Conservation (phyloP, 2,113 vertebrate species). For the Lycaon pictus region DNA sequence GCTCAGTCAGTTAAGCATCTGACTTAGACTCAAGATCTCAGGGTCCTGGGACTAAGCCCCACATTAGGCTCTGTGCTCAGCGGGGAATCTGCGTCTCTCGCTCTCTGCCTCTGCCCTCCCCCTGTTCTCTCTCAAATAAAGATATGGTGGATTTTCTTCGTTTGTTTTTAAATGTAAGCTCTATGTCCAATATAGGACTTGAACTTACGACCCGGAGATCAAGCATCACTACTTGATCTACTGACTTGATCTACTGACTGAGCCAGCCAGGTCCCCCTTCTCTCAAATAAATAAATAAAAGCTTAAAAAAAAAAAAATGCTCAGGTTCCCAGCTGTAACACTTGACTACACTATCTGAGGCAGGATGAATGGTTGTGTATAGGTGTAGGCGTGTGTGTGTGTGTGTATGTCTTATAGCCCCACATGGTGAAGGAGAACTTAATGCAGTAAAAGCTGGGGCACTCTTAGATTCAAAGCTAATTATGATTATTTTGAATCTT, state of each 20-base stretch:
- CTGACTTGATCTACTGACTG: too few relatives aligned
- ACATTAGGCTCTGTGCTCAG: background rate
- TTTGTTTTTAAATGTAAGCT: too few relatives aligned
- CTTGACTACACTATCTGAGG: background rate
- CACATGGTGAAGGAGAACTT: background rate
- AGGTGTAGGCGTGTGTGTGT: background rate
- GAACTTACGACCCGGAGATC: too few relatives aligned
- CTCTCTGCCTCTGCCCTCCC: background rate
- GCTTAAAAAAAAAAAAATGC: background rate
- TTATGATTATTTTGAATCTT: background rate
- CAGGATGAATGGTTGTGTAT: background rate
- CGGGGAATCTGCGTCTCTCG: background rate
- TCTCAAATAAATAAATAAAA: background rate
- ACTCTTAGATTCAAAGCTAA: background rate
- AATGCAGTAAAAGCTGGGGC: background rate
- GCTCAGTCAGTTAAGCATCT: background rate
- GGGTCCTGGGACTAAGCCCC: background rate
- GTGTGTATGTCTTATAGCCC: background rate
- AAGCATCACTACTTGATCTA: too few relatives aligned
- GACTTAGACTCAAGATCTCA: background rate
- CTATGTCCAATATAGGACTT: too few relatives aligned
- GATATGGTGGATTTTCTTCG: too few relatives aligned
- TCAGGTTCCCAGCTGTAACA: background rate
- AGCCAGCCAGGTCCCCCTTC: background rate
- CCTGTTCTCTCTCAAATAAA: background rate